A percentile compares a stretch with the other conserved stretches of the same genome.
These are phyloP conservation scores for Hippasteria phrygiana DNA, from an alignment of 53 echinoderm and acorn worm species.

Conservation along the genomic window DNA sequence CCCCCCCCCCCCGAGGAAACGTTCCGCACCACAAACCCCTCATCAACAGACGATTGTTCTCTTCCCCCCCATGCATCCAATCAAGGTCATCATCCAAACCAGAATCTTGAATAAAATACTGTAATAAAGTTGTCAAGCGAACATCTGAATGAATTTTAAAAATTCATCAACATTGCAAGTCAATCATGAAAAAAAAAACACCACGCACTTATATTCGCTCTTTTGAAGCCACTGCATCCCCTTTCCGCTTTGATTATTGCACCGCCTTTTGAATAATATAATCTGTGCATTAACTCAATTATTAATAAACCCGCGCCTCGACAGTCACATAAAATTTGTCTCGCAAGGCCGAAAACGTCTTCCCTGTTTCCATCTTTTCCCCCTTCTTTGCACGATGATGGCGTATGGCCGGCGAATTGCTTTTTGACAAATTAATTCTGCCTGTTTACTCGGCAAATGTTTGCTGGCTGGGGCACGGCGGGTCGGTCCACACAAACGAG, in stretches of 20 bases:
- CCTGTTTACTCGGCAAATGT: conserved; percentile 31
- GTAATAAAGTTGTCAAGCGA: too few relatives aligned
- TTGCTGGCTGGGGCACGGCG: conserved; percentile 3
- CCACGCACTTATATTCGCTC: not conserved
- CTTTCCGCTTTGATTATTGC: not conserved
- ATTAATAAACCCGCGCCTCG: conserved; percentile 1
- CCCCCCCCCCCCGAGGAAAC: too few relatives aligned
- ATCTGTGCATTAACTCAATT: conserved; percentile 21
- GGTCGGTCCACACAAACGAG: not conserved
- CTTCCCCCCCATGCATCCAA: too few relatives aligned
- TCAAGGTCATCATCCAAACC: not conserved
- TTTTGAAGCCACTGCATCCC: not conserved
- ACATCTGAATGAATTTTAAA: conserved; percentile 8
- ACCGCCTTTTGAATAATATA: not conserved
- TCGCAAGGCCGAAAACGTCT: not conserved
- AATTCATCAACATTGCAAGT: not conserved
- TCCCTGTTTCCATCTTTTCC: not conserved
- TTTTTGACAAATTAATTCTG: conserved; percentile 60
- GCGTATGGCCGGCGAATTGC: conserved; percentile 9
- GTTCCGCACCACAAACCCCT: too few relatives aligned
- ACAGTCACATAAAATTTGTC: not conserved
- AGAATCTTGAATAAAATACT: too few relatives aligned
- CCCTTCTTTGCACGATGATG: not conserved
- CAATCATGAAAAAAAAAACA: not conserved
- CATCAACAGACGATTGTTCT: too few relatives aligned